Base-by-base conservation (phyloP, 2,113 vertebrate species). In the Rafetus swinhoei region DNA sequence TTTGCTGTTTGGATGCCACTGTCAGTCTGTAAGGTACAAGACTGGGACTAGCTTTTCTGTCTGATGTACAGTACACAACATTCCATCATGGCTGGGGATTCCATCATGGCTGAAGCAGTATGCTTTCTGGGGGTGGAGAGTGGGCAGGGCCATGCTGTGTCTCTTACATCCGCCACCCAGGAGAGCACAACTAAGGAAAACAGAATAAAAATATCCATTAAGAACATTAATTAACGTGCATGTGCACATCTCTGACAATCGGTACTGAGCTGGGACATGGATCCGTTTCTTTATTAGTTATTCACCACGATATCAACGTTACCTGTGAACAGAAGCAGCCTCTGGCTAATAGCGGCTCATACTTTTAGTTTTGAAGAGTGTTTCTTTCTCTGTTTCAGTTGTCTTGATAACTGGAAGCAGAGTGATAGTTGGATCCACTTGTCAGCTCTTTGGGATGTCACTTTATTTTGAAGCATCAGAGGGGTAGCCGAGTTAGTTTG, bases 351-450 rank as follows among this genome's bases (percentile, higher is more conserved):
- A 82, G 14, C 4, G 25, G 21, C 72, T 90, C 27, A 50, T 52
- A 19, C 2, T 56, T 27, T 3, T 10, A 35, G 56, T 54, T 13
- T 12, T 5, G 3, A 88, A 87, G 10, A 50, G 54, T 77, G 69
- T 86, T 57, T 92, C 19, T 9, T 52, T 84, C n/a, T 12, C 79
- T 4, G 55, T 85, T 77, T 82, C 86, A 16, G 32, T n/a, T 35
- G 7, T 12, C 95, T 85, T 93, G 81, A 76, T n/a, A 87, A 89
- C 56, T 91, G 76, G 77, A 87, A 88, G 84, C 81, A 85, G 91
- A 32, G 21, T 79, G 82, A 85, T 11, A 82, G 59, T 22, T 93
- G 81, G 76, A 59, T 86, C 79, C 0, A 29, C 82, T 74, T 86
- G 15, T 45, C 50, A 45, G 35, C 69, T 79, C 45, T 50, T 4